Evolutionary conservation across 2,113 vertebrate species (phyloP).

Genomic region (Cranoglanis bouderius): DNA sequence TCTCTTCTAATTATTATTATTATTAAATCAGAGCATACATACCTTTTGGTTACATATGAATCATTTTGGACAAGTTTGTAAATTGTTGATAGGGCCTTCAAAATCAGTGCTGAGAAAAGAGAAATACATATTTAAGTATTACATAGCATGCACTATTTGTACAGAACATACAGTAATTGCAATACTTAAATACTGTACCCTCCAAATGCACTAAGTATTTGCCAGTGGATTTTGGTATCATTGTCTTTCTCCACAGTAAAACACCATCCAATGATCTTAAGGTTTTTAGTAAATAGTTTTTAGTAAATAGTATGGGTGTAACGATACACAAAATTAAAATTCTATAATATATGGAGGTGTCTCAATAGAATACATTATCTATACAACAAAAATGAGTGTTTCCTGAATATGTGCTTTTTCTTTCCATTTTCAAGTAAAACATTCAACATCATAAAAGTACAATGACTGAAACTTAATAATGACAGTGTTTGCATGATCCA

Average conservation of each 20-base stretch:
- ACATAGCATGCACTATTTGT: not conserved
- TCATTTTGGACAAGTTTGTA: constrained; percentile 92
- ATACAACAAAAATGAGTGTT: not conserved
- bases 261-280: not conserved
- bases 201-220: not conserved
- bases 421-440: not conserved
- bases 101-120: constrained; percentile 79
- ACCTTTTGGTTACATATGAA: constrained; percentile 95
- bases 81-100: constrained; percentile 87
- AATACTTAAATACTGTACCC: not conserved
- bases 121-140: not conserved
- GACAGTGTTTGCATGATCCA: not conserved
- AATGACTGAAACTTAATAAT: not conserved
- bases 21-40: constrained; percentile 46
- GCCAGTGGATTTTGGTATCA: not conserved
- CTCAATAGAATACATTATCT: not conserved
- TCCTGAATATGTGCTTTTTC: not conserved
- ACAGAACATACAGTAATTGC: not conserved
- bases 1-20: not conserved
- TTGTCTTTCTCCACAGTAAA: not conserved
- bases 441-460: not conserved
- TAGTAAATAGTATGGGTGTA: not conserved
- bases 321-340: not conserved
- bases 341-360: not conserved
- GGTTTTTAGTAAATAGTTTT: not conserved